A percentile compares a stretch with the other conserved stretches of the same genome.
phyloP scores from a whole-genome alignment of 1,140 invertebrate species.

The Liolophura sinensis region DNA sequence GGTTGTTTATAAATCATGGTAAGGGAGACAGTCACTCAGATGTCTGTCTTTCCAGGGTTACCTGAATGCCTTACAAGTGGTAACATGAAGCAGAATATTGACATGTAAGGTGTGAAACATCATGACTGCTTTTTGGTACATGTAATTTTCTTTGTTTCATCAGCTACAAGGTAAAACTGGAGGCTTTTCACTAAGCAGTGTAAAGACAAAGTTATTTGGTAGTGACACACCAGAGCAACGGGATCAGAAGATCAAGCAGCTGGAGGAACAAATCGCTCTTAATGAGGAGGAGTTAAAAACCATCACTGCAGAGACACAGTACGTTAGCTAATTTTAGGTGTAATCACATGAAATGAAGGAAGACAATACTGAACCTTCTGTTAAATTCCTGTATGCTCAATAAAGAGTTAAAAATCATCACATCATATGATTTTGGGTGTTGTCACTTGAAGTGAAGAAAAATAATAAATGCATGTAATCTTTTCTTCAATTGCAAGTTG shows the following conservation, averaged over 20 bases:
- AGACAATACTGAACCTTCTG: neutral
- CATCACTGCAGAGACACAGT: conserved; percentile 69
- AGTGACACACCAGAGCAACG: conserved; percentile 79
- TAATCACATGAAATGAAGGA: neutral
- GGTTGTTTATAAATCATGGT: too few species aligned
- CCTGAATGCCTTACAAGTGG: too few species aligned
- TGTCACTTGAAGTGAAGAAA: neutral
- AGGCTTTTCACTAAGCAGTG: conserved; percentile 51
- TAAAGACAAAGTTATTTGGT: conserved; percentile 68
- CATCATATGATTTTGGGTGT: neutral
- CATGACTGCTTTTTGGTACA: neutral
- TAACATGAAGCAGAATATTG: too few species aligned
- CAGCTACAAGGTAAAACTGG: conserved; percentile 66
- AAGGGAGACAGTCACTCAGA: too few species aligned
- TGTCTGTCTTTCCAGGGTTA: too few species aligned
- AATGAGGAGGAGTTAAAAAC: conserved; percentile 66
- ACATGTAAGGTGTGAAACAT: too few species aligned
- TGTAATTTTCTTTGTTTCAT: conserved; percentile 1
- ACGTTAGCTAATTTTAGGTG: conserved; percentile 38
- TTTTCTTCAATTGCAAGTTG: too few species aligned
- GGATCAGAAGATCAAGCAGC: conserved; percentile 70
- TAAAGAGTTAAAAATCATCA: neutral
- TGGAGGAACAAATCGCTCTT: conserved; percentile 74
- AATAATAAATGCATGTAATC: too few species aligned
- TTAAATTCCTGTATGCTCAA: neutral